Conservation (phyloP, 2,888 invertebrate species). For the Balanococcus diminutus region DNA sequence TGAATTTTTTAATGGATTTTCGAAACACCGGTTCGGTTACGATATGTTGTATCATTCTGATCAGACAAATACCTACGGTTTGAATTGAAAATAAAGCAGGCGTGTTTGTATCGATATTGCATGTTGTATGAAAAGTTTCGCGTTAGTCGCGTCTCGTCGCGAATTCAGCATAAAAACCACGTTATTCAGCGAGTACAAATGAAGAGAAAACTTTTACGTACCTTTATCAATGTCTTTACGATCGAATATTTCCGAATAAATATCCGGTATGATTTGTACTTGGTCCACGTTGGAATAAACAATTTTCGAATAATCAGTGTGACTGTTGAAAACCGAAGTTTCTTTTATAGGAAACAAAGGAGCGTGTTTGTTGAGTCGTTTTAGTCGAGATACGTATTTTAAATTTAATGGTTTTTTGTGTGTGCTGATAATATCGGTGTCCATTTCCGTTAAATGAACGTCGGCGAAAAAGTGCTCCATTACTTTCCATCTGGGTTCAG, state of each 20-base stretch:
- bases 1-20: constrained; percentile 38
- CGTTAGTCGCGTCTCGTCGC: not conserved
- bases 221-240: constrained; percentile 44
- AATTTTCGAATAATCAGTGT: constrained; percentile 31
- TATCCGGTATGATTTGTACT: constrained; percentile 22
- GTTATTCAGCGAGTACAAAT: not conserved
- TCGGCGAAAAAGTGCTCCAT: constrained; percentile 44
- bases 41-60: constrained; percentile 44
- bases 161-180: not conserved
- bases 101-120: not conserved
- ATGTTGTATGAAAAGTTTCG: not conserved
- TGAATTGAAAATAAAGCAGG: not conserved
- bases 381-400: not conserved
- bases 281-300: constrained; percentile 1
- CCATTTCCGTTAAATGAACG: constrained; percentile 45
- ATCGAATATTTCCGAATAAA: constrained; percentile 50
- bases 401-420: constrained; percentile 22
- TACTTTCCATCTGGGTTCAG: constrained; percentile 43
- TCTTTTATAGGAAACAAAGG: constrained; percentile 38
- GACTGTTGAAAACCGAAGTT: constrained; percentile 39
- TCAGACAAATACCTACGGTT: constrained; percentile 43
- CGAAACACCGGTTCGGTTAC: constrained; percentile 43
- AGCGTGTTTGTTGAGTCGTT: constrained; percentile 22
- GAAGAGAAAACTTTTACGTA: not conserved
- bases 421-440: constrained; percentile 26